These are phyloP conservation scores for Intoshia linei DNA, from an alignment of 1,140 invertebrate species.

Conservation along the genomic window DNA sequence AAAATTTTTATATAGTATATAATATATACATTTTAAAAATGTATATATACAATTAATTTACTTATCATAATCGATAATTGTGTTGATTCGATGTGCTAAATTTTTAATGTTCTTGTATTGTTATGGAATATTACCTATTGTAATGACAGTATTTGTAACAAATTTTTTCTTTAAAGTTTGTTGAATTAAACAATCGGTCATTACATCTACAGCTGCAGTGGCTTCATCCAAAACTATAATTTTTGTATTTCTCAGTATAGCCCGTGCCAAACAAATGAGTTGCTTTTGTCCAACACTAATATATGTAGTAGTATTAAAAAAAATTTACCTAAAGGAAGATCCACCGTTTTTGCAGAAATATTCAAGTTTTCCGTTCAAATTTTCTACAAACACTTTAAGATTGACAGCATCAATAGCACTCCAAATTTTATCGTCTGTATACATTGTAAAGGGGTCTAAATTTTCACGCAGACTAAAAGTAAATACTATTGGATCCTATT, in stretches of 20 bases:
- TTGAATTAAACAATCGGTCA: conserved; percentile 23
- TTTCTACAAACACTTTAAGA: conserved; percentile 11
- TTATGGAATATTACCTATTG: conserved; percentile 24
- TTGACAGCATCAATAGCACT: conserved; percentile 10
- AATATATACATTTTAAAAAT: no score
- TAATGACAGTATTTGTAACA: conserved; percentile 20
- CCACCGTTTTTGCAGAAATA: conserved; percentile 4
- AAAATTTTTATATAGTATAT: no score
- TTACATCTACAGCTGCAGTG: conserved; percentile 21
- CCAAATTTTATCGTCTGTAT: conserved; percentile 13
- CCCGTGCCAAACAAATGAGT: conserved; percentile 27
- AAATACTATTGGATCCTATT: conserved; percentile 15
- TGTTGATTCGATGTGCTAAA: conserved; percentile 66
- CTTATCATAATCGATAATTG: conserved; percentile 40
- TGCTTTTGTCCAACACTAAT: conserved; percentile 29
- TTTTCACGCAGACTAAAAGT: conserved; percentile 12
- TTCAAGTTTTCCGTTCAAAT: conserved; percentile 4
- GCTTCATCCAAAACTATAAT: conserved; percentile 38
- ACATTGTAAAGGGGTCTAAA: conserved; percentile 12
- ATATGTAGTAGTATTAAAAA: conserved; percentile 8
- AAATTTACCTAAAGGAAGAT: no score
- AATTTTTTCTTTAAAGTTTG: conserved; percentile 18
- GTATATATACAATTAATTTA: no score
- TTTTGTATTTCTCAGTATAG: conserved; percentile 29
- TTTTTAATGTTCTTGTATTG: no score